Evolutionary conservation across 2,888 invertebrate genomes (phyloP).

Genomic region (Drosophila monieri): DNA sequence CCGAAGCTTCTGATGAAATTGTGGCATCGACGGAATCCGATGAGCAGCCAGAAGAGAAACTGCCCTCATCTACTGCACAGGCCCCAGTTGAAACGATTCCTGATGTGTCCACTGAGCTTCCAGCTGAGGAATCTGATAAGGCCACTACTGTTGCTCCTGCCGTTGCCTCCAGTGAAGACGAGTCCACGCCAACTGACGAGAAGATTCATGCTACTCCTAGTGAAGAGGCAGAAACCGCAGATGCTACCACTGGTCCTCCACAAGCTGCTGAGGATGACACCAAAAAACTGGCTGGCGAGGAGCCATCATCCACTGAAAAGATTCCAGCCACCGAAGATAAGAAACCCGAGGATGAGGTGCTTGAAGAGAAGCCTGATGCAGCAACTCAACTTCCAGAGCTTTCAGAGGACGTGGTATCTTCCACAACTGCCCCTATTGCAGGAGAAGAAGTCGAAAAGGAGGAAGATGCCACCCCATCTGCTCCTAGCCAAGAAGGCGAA

Average conservation of each 20-base stretch:
- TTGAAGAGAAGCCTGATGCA: constrained; percentile 24
- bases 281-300: constrained; percentile 12
- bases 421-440: constrained; percentile 34
- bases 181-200: constrained; percentile 42
- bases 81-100: constrained; percentile 40
- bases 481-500: constrained; percentile 36
- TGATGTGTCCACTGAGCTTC: constrained; percentile 39
- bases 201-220: constrained; percentile 30
- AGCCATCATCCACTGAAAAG: constrained; percentile 15
- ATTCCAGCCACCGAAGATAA: constrained; percentile 16
- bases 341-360: constrained; percentile 32
- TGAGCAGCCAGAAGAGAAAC: constrained; percentile 44
- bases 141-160: constrained; percentile 47
- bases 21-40: constrained; percentile 19
- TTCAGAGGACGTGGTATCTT: constrained; percentile 20
- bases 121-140: constrained; percentile 44
- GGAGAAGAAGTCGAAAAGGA: constrained; percentile 32
- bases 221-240: constrained; percentile 33
- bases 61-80: constrained; percentile 32
- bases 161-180: constrained; percentile 5
- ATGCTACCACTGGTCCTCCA: constrained; percentile 45
- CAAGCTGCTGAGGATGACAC: constrained; percentile 10
- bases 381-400: constrained; percentile 45
- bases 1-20: constrained; percentile 48
- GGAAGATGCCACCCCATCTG: constrained; percentile 45